phyloP scores from a whole-genome alignment of 2,113 vertebrate genomes.

The Sander vitreus region DNA sequence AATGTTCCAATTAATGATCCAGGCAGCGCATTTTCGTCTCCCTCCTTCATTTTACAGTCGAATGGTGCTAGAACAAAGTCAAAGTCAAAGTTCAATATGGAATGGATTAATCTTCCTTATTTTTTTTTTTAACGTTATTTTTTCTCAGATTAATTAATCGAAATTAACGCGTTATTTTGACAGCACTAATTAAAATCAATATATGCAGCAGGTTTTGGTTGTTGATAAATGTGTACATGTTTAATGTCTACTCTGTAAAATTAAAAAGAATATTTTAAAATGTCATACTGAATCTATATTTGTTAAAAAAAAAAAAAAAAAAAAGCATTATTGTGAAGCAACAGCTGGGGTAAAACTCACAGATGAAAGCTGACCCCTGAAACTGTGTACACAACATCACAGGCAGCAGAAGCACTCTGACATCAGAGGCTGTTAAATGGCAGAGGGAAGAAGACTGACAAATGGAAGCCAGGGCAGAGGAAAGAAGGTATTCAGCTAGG shows the following conservation, averaged over 20 bases:
- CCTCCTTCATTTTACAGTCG: no score
- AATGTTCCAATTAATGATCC: no score
- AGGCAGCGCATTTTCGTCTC: no score
- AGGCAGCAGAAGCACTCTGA: conserved; percentile 16
- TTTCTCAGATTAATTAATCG: no score
- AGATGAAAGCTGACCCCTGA: conserved; percentile 39
- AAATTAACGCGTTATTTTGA: no score
- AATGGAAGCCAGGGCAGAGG: not conserved
- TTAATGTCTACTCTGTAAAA: not conserved
- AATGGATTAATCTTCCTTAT: no score
- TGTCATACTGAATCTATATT: not conserved
- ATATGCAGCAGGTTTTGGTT: not conserved
- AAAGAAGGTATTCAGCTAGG: not conserved
- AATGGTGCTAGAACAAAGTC: no score
- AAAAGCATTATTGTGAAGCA: not conserved
- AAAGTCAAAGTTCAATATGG: no score
- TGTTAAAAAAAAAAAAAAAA: not conserved
- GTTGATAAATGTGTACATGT: not conserved
- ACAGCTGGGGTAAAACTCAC: not conserved
- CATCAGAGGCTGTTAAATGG: conserved; percentile 33
- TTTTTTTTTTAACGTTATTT: no score
- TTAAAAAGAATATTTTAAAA: not conserved
- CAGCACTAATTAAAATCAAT: not conserved
- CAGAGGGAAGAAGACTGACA: not conserved
- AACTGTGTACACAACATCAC: conserved; percentile 43